Base-by-base conservation (phyloP, 35 echinoderm and acorn worm species). In the Lytechinus variegatus region DNA sequence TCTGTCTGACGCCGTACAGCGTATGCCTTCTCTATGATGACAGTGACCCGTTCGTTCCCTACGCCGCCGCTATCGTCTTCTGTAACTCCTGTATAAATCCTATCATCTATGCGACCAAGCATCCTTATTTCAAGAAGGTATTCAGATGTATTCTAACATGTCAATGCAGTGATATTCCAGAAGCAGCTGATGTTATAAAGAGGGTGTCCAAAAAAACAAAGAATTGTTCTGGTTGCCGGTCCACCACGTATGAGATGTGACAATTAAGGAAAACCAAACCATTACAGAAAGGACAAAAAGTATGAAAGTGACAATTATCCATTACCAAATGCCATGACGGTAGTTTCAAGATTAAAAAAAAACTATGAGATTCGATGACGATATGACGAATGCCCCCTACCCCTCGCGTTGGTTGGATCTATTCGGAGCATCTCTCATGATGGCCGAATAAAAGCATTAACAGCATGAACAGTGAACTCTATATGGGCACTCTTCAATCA, bases 21-120 rank as follows among this genome's bases (percentile, higher is more conserved):
- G 95, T 98, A 5, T 95, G 94, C 16, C 91, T 98, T 44, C 79
- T 97, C 24, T 96, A 97, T 5, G 97, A 97, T 52, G 54, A 92
- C 54, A 96, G 95, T 28, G 87, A 97, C 52, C 97, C 96, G 4
- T 96, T 94, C 61, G 95, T 96, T 19, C 96, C 96, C 5, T 98
- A 97, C 86, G 96, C 97, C 9, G 97, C 95, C 3, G 57, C 94
- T 28, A 89, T 95, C 56, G 92, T 98, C 86, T 89, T 98, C 27
- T 89, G 97, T 54, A 98, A 98, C 87, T 95, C 89, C 19, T 98
- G 97, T 61, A 95, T 97, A 14, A 98, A 98, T 52, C 96, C 96
- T 54, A 95, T 97, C 21, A 95, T 98, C 27, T 98, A 98, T 88
- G 97, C 97, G 10, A 98, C 95, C 10, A 98, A 98, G 71, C 97